These are phyloP conservation scores for Drosophila ficusphila DNA, from an alignment of 1,140 invertebrate species.

Conservation along the genomic window DNA sequence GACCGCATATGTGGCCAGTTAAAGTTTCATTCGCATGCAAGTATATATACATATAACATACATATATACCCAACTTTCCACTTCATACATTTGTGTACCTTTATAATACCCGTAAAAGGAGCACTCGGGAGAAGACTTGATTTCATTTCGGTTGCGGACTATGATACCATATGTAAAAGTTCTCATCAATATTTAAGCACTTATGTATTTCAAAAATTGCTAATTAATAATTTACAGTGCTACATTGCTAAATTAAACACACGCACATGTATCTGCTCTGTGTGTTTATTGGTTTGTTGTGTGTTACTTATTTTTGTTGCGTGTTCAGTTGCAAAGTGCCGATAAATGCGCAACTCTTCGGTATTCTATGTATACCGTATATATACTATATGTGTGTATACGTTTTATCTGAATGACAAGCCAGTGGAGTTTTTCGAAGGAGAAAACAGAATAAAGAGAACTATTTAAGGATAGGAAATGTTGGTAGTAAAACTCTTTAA, in stretches of 20 bases:
- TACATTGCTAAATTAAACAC: constrained; percentile 41
- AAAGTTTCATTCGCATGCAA: constrained; percentile 3
- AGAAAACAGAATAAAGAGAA: neutral
- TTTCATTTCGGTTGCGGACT: constrained; percentile 11
- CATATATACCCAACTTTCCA: neutral
- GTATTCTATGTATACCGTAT: constrained; percentile 10
- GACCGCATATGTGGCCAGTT: neutral
- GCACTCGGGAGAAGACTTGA: constrained; percentile 3
- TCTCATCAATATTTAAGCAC: constrained; percentile 50
- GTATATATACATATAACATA: neutral
- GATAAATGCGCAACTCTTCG: constrained; percentile 41
- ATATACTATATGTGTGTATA: constrained; percentile 7
- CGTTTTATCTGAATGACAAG: constrained; percentile 1
- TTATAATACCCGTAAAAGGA: constrained; percentile 2
- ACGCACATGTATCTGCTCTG: neutral
- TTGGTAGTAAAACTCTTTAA: neutral
- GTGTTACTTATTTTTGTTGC: constrained; percentile 35
- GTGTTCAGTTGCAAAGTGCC: constrained; percentile 44
- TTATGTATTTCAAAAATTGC: constrained; percentile 45
- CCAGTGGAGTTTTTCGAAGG: neutral
- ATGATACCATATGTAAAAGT: constrained; percentile 17
- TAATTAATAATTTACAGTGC: constrained; percentile 58
- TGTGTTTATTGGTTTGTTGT: constrained; percentile 20
- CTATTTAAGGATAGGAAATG: neutral
- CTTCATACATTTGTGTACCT: neutral